Evolutionary conservation across 2,888 invertebrate species (phyloP).

Genomic region (Epinotia demarniana): DNA sequence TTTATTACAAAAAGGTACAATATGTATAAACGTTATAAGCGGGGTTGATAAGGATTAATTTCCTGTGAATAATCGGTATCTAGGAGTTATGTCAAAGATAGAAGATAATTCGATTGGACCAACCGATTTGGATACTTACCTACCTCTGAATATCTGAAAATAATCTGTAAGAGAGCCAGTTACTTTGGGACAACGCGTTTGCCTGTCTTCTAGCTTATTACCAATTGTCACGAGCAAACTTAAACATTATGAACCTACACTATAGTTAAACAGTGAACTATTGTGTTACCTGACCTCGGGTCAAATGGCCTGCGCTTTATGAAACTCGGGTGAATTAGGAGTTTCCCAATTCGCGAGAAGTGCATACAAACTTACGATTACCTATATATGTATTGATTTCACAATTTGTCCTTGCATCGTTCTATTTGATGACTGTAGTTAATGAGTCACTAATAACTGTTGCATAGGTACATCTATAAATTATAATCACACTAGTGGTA

Average conservation of each 20-base stretch:
- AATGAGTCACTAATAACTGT: background rate
- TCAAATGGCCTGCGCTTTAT: conserved; percentile 28
- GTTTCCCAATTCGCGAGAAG: conserved; percentile 24
- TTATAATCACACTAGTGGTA: background rate
- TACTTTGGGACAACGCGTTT: conserved; percentile 2
- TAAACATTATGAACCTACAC: conserved; percentile 19
- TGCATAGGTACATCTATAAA: background rate
- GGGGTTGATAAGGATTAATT: no score
- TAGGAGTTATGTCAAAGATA: no score
- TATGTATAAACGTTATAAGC: no score
- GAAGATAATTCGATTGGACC: no score
- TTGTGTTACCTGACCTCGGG: conserved; percentile 31
- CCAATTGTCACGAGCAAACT: conserved; percentile 22
- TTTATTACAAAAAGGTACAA: no score
- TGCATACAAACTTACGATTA: conserved; percentile 1
- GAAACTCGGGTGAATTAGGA: conserved; percentile 23
- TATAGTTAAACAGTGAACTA: background rate
- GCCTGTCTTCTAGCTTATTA: conserved; percentile 1
- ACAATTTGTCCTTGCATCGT: background rate
- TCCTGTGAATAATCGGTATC: no score
- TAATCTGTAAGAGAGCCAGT: background rate
- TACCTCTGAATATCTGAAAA: no score
- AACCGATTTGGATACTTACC: no score
- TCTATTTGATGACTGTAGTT: background rate
- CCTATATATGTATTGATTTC: conserved; percentile 18